These are phyloP conservation scores for Lasioglossum calceatum DNA, from an alignment of 2,888 invertebrate genomes.

Conservation along the genomic window DNA sequence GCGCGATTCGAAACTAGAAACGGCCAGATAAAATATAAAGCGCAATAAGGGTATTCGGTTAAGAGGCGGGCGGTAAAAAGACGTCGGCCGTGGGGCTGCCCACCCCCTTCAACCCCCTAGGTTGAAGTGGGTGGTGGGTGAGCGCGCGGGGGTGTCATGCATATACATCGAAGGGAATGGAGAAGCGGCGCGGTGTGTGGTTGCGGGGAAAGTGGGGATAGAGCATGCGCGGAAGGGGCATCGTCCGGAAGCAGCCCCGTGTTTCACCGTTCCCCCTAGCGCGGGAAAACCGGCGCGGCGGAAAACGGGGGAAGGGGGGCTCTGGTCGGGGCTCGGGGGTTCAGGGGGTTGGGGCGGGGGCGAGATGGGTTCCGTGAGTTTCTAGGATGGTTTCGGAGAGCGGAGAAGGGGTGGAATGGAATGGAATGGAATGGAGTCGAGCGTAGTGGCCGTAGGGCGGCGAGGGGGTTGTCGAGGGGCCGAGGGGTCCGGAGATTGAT, in stretches of 20 bases:
- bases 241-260: slow-evolving; percentile 8
- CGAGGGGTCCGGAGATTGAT: slow-evolving; percentile 83
- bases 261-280: slow-evolving; percentile 18
- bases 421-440: slow-evolving; percentile 86
- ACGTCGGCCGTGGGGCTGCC: slow-evolving; percentile 39
- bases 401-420: slow-evolving; percentile 86
- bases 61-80: slow-evolving; percentile 60
- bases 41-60: slow-evolving; percentile 80
- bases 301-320: background rate
- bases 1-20: slow-evolving; percentile 60
- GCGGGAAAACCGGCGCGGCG: slow-evolving; percentile 49
- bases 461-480: slow-evolving; percentile 73
- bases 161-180: slow-evolving; percentile 77
- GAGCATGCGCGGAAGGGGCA: slow-evolving; percentile 67
- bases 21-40: slow-evolving; percentile 78
- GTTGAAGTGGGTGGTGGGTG: background rate
- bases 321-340: slow-evolving; percentile 29
- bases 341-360: slow-evolving; percentile 44
- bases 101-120: background rate
- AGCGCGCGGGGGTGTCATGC: slow-evolving; percentile 70
- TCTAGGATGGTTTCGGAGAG: slow-evolving; percentile 70
- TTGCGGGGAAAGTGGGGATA: slow-evolving; percentile 67
- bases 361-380: slow-evolving; percentile 68
- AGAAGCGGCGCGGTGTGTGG: slow-evolving; percentile 63
- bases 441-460: slow-evolving; percentile 74